A percentile compares a stretch with the other conserved stretches of the same genome.
phyloP scores from a whole-genome alignment of 2,888 invertebrate genomes.

The Xestoiulus laeticollis region DNA sequence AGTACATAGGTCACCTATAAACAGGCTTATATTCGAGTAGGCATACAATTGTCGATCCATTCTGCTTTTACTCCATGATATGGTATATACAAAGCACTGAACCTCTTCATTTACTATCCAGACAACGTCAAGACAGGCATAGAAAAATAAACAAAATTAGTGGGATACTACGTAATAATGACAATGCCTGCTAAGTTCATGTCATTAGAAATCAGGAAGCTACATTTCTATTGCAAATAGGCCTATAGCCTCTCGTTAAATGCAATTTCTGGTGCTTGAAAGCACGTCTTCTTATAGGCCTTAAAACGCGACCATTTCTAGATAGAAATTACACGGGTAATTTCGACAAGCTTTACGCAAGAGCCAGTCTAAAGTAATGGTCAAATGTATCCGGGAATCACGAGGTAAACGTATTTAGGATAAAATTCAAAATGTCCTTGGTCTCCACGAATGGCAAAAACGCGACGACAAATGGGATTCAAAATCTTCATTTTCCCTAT shows the following conservation, averaged over 20 bases:
- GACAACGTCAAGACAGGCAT: neutral
- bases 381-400: neutral
- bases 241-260: neutral
- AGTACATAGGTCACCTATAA: neutral
- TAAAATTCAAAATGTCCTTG: constrained; percentile 33
- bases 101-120: neutral
- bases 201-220: neutral
- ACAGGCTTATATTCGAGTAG: neutral
- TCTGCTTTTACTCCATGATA: neutral
- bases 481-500: neutral
- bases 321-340: neutral
- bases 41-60: neutral
- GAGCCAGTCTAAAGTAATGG: neutral
- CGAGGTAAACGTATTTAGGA: neutral
- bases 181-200: neutral
- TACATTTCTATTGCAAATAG: neutral
- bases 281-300: no score
- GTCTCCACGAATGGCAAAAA: neutral
- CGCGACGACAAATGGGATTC: neutral
- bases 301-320: no score
- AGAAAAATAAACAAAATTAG: constrained; percentile 20
- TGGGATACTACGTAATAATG: neutral
- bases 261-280: no score
- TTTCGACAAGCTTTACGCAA: neutral
- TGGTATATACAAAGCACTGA: no score